Evolutionary conservation across 2,113 vertebrate species (phyloP), one percentile per base, ranked within the genome.

Genomic region (Nerophis lumbriciformis): DNA sequence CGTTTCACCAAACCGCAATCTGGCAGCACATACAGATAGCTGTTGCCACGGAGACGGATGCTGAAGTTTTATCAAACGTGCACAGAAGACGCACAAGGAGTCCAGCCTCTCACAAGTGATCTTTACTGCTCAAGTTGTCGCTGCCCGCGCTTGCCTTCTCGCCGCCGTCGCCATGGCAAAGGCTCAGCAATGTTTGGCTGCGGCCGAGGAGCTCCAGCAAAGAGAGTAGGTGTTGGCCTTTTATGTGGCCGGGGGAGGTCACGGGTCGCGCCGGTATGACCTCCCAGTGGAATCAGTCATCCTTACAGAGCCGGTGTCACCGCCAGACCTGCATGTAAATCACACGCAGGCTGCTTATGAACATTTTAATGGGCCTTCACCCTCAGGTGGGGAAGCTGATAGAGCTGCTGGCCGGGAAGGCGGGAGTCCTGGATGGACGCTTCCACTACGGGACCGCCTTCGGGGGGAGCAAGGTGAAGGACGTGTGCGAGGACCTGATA

Each of bases 381-480:
- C 64, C 11, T 57, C 82, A 99, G 97, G 95, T 99, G 60, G 97
- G 97, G 35, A 99, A 99, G 77, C 68, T 99, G 63, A 99, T 99
- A 2, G 97, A 99, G 69, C 89, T 99, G 59, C 77, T 99, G 77
- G 97, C 97, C 1, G 97, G 97, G 67, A 99, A 99, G 78, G 96
- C 96, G 0, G 96, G 96, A 0, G 94, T 98, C 59, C 76, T 98
- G 0, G 94, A 97, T 3, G 95, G 97, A 53, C 88, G 90, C 4
- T 99, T 99, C 85, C 97, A 99, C 87, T 99, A 99, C 0, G 96
- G 96, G 48, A 98, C 96, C 0, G 97, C 96, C 5, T 99, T 99
- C 19, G 97, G 96, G 8, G 97, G 96, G 68, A 99, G 97, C 80
- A 99, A 98, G 83, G 97, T 99, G 72, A 98, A 98, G 78, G 97